Base-by-base conservation (phyloP, 2,888 invertebrate species). In the Tipula unca region DNA sequence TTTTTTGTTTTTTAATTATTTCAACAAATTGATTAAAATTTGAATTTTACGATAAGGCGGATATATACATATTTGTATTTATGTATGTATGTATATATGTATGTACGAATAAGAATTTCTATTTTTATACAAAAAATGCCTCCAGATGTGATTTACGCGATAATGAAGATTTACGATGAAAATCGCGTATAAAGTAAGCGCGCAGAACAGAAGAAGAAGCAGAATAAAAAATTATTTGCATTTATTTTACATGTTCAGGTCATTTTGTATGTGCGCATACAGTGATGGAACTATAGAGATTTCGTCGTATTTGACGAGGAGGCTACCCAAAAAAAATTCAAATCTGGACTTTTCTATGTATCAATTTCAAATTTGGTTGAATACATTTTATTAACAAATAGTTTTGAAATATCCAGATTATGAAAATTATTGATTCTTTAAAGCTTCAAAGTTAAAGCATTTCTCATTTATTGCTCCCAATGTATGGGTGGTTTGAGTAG, bases 111-210 rank as follows among this genome's bases (percentile, higher is more conserved):
- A 17, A 4, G 32, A 48, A 48, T 17, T 48, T 48, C 48, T 48
- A 48, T 48, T 48, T 48, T 48, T 69, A 69, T 25, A 69, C 25
- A 20, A 69, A 69, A 69, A 20, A 8, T 48, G 69, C 69, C 69
- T 69, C 69, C 69, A 69, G 69, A 69, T 69, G 69, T 69, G 69
- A 69, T 69, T 69, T 69, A 69, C 69, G 69, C 25, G 69, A 69
- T 69, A 69, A 69, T 69, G 69, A 69, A 25, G 69, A 69, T 69
- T 69, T 69, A 69, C 69, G 69, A 69, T 69, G 20, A 8, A 69
- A 69, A 69, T 69, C 69, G 69, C 69, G 69, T 1, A 69, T 69
- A 69, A 69, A 69, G 17, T 69, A 69, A 25, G 25, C 25, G 25
- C 25, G 69, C 69, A 69, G 25, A 69, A 69, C 69, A 48, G 48